Evolutionary conservation across 92 coral and sea anemone species (phyloP).

Genomic region (Phenganax subtilis): DNA sequence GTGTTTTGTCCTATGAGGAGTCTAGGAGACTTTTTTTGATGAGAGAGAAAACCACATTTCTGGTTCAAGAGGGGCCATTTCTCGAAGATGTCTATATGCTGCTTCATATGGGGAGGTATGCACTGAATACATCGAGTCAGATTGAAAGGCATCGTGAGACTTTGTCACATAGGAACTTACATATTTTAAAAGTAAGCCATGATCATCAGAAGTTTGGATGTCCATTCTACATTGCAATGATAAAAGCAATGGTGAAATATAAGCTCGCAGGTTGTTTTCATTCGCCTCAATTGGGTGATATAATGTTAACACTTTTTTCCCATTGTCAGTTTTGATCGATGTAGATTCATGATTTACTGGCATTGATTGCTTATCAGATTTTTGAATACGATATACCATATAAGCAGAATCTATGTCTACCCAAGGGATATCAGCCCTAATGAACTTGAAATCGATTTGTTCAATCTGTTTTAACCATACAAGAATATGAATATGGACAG

Average conservation of each 20-base stretch:
- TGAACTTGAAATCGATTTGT: not conserved
- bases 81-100: not conserved
- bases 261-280: constrained; percentile 35
- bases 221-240: constrained; percentile 39
- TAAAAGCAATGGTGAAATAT: constrained; percentile 36
- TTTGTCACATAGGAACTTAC: constrained; percentile 50
- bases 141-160: constrained; percentile 30
- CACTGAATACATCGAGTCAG: constrained; percentile 18
- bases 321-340: not conserved
- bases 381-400: not conserved
- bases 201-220: constrained; percentile 44
- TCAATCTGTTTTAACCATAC: constrained; percentile 14
- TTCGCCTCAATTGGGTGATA: constrained; percentile 34
- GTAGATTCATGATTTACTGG: not conserved
- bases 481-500: constrained; percentile 26
- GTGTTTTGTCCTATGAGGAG: not conserved
- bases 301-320: not conserved
- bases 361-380: not conserved
- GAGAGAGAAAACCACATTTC: constrained; percentile 4
- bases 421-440: constrained; percentile 35
- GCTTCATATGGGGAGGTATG: constrained; percentile 2
- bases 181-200: constrained; percentile 31
- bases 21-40: not conserved
- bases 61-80: not conserved
- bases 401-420: not conserved